phyloP scores from a whole-genome alignment of 2,888 invertebrate species.

The Epinotia nisella region DNA sequence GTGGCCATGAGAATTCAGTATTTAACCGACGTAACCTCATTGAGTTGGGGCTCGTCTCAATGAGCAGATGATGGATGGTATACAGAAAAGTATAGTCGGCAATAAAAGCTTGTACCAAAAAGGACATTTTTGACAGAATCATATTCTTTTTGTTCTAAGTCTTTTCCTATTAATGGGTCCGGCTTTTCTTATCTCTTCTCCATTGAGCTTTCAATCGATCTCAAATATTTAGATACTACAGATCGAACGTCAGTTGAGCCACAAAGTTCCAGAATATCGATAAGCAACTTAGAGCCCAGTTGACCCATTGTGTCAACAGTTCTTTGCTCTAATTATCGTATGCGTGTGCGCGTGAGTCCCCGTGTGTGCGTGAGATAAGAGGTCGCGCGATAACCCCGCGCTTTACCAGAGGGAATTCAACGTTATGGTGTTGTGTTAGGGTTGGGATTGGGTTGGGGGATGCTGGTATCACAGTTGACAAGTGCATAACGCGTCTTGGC shows the following conservation, averaged over 20 bases:
- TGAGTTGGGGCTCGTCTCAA: too few species aligned
- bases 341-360: slow-evolving; percentile 10
- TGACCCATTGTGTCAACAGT: slow-evolving; percentile 22
- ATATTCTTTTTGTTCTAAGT: too few species aligned
- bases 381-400: slow-evolving; percentile 37
- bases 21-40: too few species aligned
- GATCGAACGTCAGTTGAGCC: not conserved
- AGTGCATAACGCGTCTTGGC: slow-evolving; percentile 34
- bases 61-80: too few species aligned
- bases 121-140: too few species aligned
- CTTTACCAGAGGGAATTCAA: not conserved
- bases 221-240: not conserved
- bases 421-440: not conserved
- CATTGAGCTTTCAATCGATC: not conserved
- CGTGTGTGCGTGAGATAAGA: slow-evolving; percentile 34
- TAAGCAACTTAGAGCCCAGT: slow-evolving; percentile 13
- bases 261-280: slow-evolving; percentile 16
- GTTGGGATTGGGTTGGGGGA: not conserved
- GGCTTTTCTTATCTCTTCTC: too few species aligned
- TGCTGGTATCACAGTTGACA: slow-evolving; percentile 31
- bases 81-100: too few species aligned
- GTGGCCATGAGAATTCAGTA: too few species aligned
- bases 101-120: too few species aligned
- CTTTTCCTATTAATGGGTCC: too few species aligned
- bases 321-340: slow-evolving; percentile 34